These are phyloP conservation scores for Schizothorax lantsangensis DNA, from an alignment of 2,797 vertebrate genomes.

Conservation along the genomic window DNA sequence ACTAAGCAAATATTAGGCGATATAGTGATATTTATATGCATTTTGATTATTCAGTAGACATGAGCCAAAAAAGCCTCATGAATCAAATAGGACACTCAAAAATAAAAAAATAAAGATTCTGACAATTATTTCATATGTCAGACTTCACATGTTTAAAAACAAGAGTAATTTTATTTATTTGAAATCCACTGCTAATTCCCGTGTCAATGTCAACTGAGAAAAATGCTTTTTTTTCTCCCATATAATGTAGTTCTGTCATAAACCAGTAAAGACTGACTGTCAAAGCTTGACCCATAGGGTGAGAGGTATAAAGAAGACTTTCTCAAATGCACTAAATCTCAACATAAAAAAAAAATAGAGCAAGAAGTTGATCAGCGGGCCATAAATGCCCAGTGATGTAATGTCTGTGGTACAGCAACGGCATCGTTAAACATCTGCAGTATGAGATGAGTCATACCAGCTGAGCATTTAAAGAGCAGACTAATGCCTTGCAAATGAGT, in stretches of 20 bases:
- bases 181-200: neutral
- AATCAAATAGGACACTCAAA: too few relatives aligned
- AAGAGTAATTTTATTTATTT: neutral
- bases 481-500: slow-evolving; percentile 53
- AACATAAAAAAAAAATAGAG: slow-evolving; percentile 1
- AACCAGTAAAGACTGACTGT: neutral
- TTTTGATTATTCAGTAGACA: too few relatives aligned
- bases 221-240: neutral
- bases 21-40: neutral
- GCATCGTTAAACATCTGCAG: slow-evolving; percentile 39
- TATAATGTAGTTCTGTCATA: neutral
- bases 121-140: neutral
- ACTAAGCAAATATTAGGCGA: neutral
- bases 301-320: neutral
- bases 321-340: neutral
- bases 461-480: slow-evolving; percentile 48
- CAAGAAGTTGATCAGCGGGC: neutral
- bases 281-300: neutral
- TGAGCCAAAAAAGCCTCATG: too few relatives aligned
- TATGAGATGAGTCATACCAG: slow-evolving; percentile 7
- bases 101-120: too few relatives aligned
- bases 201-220: neutral
- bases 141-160: neutral
- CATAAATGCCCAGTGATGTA: slow-evolving; percentile 35
- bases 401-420: slow-evolving; percentile 3